Percentiles rank a stretch among this genome's conserved stretches.
phyloP scores from a whole-genome alignment of 2,113 vertebrate genomes.

The Aix galericulata region DNA sequence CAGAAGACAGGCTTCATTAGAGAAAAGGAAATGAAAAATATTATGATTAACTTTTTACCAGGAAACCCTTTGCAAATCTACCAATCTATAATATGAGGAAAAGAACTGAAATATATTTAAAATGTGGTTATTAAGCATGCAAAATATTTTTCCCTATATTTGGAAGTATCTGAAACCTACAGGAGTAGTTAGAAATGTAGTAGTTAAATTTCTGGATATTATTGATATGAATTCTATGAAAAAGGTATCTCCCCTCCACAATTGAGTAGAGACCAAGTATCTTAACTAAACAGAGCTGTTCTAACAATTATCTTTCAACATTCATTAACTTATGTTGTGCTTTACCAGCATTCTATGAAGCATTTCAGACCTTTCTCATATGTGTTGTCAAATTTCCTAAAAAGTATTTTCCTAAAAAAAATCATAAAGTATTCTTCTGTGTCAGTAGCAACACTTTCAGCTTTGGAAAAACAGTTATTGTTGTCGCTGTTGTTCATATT shows the following conservation, averaged over 20 bases:
- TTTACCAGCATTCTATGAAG: background rate
- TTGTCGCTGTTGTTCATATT: background rate
- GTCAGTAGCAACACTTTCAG: background rate
- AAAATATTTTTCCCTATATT: background rate
- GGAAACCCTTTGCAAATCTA: background rate
- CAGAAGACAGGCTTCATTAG: background rate
- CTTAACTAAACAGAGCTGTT: background rate
- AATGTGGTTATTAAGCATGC: background rate
- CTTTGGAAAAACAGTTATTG: background rate
- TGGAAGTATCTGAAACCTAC: background rate
- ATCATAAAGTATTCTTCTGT: background rate
- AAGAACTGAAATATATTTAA: background rate
- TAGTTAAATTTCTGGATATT: background rate
- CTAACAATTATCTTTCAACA: background rate
- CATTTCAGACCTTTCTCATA: background rate
- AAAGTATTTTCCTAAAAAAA: background rate
- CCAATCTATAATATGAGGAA: background rate
- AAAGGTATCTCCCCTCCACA: background rate
- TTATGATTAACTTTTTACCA: background rate
- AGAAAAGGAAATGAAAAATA: background rate
- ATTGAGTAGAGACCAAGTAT: background rate
- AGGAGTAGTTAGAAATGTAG: background rate
- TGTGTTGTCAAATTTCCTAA: background rate
- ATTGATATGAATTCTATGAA: background rate
- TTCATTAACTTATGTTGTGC: background rate